These are phyloP conservation scores for Echiichthys vipera DNA, from an alignment of 2,797 vertebrate species.

Conservation along the genomic window DNA sequence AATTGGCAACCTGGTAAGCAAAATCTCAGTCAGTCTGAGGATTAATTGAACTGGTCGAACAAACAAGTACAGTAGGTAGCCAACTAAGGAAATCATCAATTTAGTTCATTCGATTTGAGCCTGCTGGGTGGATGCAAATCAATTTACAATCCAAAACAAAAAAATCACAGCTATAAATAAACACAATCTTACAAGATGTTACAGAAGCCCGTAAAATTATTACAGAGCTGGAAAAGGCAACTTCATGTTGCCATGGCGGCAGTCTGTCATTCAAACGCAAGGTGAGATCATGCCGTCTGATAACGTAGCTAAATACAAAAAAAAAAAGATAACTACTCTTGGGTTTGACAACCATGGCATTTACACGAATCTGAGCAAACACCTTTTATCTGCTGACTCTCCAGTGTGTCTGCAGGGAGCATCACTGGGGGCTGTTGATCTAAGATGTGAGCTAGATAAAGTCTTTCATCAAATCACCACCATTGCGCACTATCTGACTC, in stretches of 20 bases:
- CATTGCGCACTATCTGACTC: conserved; percentile 14
- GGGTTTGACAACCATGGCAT: conserved; percentile 81
- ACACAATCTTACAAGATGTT: not conserved
- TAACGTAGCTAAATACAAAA: conserved; percentile 58
- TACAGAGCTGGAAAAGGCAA: conserved; percentile 8
- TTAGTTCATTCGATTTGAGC: not conserved
- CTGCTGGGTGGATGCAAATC: not conserved
- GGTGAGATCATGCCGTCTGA: conserved; percentile 57
- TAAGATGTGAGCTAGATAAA: conserved; percentile 79
- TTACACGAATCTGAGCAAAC: conserved; percentile 82
- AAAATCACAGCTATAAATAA: not conserved
- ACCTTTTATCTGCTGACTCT: conserved; percentile 74
- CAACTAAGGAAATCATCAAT: not conserved
- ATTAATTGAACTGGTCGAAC: conserved; percentile 5
- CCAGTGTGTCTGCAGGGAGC: conserved; percentile 62
- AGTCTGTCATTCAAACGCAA: conserved; percentile 51
- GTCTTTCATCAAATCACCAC: conserved; percentile 39
- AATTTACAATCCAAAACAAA: not conserved
- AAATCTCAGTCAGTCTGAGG: not conserved
- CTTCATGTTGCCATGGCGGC: conserved; percentile 53
- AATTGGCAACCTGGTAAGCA: not conserved
- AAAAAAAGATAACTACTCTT: conserved; percentile 59
- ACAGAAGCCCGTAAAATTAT: not conserved
- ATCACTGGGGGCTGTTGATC: conserved; percentile 76
- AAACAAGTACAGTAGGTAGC: not conserved